Evolutionary conservation across 2,113 vertebrate species (phyloP).

Genomic region (Dunckerocampus dactyliophorus): DNA sequence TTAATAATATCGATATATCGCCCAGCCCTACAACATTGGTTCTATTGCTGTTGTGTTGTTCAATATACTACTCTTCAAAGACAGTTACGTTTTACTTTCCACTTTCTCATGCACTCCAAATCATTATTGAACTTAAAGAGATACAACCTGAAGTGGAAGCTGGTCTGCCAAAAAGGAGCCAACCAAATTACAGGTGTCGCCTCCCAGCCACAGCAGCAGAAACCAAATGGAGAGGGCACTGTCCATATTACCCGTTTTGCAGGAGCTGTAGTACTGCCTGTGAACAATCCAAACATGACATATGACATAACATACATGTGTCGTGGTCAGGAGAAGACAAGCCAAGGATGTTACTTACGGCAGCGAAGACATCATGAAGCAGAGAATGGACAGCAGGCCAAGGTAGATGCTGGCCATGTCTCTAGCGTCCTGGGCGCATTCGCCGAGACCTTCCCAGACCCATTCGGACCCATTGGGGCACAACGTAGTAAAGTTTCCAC

Average conservation of each 20-base stretch:
- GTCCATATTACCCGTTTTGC: conserved; percentile 87
- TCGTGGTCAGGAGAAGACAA: not conserved
- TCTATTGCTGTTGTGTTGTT: no score
- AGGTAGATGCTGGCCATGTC: conserved; percentile 84
- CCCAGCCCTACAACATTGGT: no score
- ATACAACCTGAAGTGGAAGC: conserved; percentile 87
- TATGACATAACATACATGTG: not conserved
- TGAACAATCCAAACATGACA: not conserved
- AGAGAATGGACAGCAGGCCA: conserved; percentile 85
- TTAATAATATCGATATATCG: no score
- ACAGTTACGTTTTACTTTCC: no score
- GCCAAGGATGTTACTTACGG: conserved; percentile 77
- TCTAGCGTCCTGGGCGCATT: conserved; percentile 81
- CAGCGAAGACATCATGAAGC: conserved; percentile 83
- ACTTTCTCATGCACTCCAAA: no score
- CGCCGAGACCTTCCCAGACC: conserved; percentile 80
- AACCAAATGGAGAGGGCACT: conserved; percentile 91
- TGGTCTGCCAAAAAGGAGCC: conserved; percentile 92
- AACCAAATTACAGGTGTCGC: conserved; percentile 89
- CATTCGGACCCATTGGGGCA: conserved; percentile 86
- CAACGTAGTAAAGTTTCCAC: conserved; percentile 69
- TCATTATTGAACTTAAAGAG: no score
- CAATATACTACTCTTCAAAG: no score
- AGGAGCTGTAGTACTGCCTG: conserved; percentile 90
- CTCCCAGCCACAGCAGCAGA: conserved; percentile 87